A percentile compares a stretch with the other conserved stretches of the same genome.
Evolutionary conservation across 2,113 vertebrate species (phyloP).

Genomic region (Struthio camelus): DNA sequence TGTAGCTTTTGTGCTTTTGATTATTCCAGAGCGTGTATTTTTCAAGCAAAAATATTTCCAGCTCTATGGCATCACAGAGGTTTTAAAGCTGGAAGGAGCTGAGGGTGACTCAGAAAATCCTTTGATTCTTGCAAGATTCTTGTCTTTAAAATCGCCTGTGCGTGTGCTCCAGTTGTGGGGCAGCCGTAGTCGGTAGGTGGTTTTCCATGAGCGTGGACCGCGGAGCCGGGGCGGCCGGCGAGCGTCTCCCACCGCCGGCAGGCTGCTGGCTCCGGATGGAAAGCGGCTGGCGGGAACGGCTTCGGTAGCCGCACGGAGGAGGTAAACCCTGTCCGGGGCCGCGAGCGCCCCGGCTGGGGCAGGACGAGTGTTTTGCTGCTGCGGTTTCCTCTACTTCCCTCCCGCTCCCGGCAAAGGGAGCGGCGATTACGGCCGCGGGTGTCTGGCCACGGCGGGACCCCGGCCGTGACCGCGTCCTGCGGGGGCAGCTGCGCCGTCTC

Average conservation of each 20-base stretch:
- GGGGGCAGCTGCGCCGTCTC: too few relatives aligned
- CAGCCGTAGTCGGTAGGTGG: neutral
- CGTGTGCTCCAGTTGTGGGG: neutral
- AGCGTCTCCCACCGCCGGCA: neutral
- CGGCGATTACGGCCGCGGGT: neutral
- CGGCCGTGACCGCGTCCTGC: rapidly evolving
- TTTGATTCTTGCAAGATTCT: conserved; percentile 4
- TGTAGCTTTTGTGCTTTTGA: conserved; percentile 7
- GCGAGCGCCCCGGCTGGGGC: rapidly evolving
- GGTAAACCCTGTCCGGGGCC: neutral
- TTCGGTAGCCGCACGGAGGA: rapidly evolving
- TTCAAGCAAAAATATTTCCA: conserved; percentile 48
- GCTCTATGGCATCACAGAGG: neutral
- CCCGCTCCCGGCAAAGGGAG: neutral
- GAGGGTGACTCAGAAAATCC: conserved; percentile 25
- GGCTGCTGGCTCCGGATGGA: neutral
- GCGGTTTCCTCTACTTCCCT: neutral
- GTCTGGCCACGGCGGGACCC: rapidly evolving
- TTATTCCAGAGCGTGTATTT: conserved; percentile 22
- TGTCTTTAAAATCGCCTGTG: neutral
- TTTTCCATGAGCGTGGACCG: neutral
- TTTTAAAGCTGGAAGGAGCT: neutral
- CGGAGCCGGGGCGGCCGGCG: neutral
- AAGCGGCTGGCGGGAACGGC: neutral
- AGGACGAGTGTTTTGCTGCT: rapidly evolving